A percentile compares a stretch with the other conserved stretches of the same genome.
Evolutionary conservation across 2,113 vertebrate genomes (phyloP).

Genomic region (Nansenia antarctica): DNA sequence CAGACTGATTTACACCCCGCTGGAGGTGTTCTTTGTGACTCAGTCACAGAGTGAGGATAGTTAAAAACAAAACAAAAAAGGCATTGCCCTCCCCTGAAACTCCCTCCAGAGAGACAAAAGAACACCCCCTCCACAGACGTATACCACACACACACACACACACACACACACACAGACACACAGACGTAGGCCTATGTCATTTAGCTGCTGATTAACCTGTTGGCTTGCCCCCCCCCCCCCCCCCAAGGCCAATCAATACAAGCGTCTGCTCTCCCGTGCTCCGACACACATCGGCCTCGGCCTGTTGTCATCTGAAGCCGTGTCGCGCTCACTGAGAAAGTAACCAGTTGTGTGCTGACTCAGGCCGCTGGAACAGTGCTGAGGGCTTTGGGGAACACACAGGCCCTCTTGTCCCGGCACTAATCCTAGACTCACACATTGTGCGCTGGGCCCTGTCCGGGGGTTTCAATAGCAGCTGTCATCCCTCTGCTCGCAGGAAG

Average conservation of each 20-base stretch:
- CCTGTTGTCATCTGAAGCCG: conserved; percentile 19
- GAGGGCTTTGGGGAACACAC: conserved; percentile 49
- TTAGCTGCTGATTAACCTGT: too few species aligned
- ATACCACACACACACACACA: too few species aligned
- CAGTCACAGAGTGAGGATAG: conserved; percentile 9
- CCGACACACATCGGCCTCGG: too few species aligned
- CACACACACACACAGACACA: too few species aligned
- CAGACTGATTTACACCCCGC: not conserved
- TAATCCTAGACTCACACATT: conserved; percentile 65
- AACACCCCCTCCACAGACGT: too few species aligned
- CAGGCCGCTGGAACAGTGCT: conserved; percentile 37
- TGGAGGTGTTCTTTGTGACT: too few species aligned
- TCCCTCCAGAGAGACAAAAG: not conserved
- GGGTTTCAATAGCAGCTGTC: conserved; percentile 63
- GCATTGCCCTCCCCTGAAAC: too few species aligned
- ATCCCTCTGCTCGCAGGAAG: conserved; percentile 72
- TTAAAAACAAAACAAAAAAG: too few species aligned
- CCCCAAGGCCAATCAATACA: not conserved
- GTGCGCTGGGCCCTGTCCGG: conserved; percentile 45
- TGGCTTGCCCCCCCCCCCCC: too few species aligned
- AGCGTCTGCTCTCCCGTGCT: conserved; percentile 1
- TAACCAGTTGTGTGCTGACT: conserved; percentile 61
- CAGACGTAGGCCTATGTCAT: conserved; percentile 6
- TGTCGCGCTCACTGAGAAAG: too few species aligned
- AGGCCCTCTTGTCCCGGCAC: conserved; percentile 54